Conservation (phyloP, 2,888 invertebrate species). For the Priocnemis perturbator region DNA sequence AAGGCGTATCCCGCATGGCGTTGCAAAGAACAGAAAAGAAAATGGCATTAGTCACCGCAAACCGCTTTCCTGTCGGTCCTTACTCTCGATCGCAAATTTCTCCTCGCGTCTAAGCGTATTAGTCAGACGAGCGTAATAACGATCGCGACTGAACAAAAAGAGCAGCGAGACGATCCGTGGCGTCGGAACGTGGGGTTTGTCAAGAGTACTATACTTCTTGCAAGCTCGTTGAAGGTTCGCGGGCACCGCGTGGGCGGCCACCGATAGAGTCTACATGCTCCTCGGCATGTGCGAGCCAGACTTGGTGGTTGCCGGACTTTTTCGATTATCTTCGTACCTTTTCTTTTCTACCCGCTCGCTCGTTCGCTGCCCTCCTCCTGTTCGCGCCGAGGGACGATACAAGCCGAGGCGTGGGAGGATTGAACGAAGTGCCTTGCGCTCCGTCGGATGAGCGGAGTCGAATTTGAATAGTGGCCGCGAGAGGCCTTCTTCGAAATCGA, state of each 20-base stretch:
- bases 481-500: constrained; percentile 33
- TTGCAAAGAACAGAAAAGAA: too few relatives aligned
- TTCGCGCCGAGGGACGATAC: constrained; percentile 11
- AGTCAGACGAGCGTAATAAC: not conserved
- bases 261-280: constrained; percentile 67
- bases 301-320: constrained; percentile 66
- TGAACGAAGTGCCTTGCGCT: constrained; percentile 35
- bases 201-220: constrained; percentile 39
- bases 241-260: constrained; percentile 59
- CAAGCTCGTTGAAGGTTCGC: constrained; percentile 46
- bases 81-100: too few relatives aligned
- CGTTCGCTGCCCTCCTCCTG: constrained; percentile 18
- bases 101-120: too few relatives aligned
- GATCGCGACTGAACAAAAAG: constrained; percentile 20
- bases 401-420: constrained; percentile 59
- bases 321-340: constrained; percentile 53
- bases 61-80: too few relatives aligned
- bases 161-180: constrained; percentile 30
- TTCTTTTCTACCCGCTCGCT: constrained; percentile 34
- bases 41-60: too few relatives aligned
- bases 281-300: constrained; percentile 49
- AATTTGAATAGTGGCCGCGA: constrained; percentile 45
- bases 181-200: constrained; percentile 33
- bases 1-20: too few relatives aligned
- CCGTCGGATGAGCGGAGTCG: constrained; percentile 36